Percentiles rank a stretch among this genome's conserved stretches.
Evolutionary conservation across 1,140 invertebrate species (phyloP).

Genomic region (Eupristina koningsbergeri): DNA sequence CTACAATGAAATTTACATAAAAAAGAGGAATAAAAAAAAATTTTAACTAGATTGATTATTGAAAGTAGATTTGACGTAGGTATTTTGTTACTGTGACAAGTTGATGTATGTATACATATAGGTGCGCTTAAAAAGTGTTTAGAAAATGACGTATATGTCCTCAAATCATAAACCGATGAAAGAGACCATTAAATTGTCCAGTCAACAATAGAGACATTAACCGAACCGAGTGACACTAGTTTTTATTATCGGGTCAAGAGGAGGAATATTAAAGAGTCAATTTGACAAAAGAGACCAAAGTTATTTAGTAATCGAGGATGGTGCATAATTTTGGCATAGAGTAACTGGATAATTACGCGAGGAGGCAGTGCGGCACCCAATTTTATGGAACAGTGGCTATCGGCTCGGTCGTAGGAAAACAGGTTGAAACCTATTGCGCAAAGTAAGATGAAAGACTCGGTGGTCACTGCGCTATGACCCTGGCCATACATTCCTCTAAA

Average conservation of each 20-base stretch:
- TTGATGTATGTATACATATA: background rate
- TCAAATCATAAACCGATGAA: background rate
- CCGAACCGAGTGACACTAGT: background rate
- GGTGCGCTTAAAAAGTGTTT: conserved; percentile 4
- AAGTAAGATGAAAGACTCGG: conserved; percentile 50
- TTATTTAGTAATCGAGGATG: background rate
- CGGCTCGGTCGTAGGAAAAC: conserved; percentile 19
- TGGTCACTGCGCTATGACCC: conserved; percentile 59
- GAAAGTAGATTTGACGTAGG: background rate
- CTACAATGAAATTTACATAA: background rate
- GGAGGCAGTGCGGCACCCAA: background rate
- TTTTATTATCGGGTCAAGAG: conserved; percentile 1
- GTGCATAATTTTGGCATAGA: conserved; percentile 27
- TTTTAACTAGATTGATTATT: conserved; percentile 6
- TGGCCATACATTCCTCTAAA: conserved; percentile 54
- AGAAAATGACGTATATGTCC: background rate
- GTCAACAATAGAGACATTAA: conserved; percentile 11
- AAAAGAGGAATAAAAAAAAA: too few relatives aligned
- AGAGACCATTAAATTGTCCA: conserved; percentile 12
- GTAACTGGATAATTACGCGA: background rate
- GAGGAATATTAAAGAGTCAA: background rate
- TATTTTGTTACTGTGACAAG: background rate
- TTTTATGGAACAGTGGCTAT: background rate
- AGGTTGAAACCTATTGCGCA: conserved; percentile 43
- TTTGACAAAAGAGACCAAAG: background rate